A percentile compares a stretch with the other conserved stretches of the same genome.
phyloP scores from a whole-genome alignment of 1,140 invertebrate genomes.

The Drosophila micromelanica region DNA sequence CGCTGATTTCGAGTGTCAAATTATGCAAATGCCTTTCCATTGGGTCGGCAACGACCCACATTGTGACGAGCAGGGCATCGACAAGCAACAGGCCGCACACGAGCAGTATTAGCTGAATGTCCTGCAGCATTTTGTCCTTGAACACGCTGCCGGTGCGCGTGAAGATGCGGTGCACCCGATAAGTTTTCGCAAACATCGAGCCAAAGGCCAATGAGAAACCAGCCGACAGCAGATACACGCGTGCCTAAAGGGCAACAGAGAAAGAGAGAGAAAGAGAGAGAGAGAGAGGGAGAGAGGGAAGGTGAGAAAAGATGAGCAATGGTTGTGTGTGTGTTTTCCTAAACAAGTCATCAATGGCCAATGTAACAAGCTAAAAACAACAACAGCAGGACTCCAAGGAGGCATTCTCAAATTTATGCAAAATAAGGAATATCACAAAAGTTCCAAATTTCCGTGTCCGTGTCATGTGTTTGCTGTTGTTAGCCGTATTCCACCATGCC shows the following conservation, averaged over 20 bases:
- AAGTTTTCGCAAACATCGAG: slow-evolving; percentile 96
- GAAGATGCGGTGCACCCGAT: slow-evolving; percentile 94
- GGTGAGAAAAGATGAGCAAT: background rate
- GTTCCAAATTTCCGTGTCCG: slow-evolving; percentile 61
- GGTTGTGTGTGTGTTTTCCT: slow-evolving; percentile 24
- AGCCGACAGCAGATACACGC: slow-evolving; percentile 93
- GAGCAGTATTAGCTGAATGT: slow-evolving; percentile 92
- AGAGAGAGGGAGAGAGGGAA: background rate
- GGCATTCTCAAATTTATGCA: slow-evolving; percentile 69
- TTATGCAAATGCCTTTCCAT: slow-evolving; percentile 93
- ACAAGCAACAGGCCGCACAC: slow-evolving; percentile 91
- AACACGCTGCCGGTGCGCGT: slow-evolving; percentile 87
- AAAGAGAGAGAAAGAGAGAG: background rate
- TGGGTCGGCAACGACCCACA: slow-evolving; percentile 93
- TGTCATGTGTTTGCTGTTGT: slow-evolving; percentile 65
- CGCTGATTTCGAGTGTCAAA: slow-evolving; percentile 91
- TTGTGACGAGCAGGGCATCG: slow-evolving; percentile 91
- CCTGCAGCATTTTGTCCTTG: slow-evolving; percentile 91
- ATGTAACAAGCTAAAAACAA: slow-evolving; percentile 18
- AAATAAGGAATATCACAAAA: slow-evolving; percentile 75
- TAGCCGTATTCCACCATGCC: background rate
- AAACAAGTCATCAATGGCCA: slow-evolving; percentile 74
- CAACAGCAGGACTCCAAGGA: slow-evolving; percentile 19
- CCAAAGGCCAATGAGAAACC: slow-evolving; percentile 95
- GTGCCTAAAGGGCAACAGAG: slow-evolving; percentile 86